These are phyloP conservation scores for Morelia viridis DNA, from an alignment of 2,797 vertebrate genomes.

Conservation along the genomic window DNA sequence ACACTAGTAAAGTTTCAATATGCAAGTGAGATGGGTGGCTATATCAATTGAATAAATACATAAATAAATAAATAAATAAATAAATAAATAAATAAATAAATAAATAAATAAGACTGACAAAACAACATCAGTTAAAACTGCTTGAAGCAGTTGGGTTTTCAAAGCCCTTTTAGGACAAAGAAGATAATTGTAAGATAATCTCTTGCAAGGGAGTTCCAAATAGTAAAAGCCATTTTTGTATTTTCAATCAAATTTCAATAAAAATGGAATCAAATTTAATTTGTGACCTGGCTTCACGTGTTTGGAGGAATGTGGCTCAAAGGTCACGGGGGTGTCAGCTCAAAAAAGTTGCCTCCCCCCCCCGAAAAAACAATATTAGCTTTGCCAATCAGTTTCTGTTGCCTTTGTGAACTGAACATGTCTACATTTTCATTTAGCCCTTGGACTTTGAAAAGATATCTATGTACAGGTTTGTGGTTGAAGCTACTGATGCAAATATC, in stretches of 20 bases:
- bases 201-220: not conserved
- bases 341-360: not conserved
- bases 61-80: not conserved
- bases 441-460: conserved; percentile 83
- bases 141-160: not conserved
- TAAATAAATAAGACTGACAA: not conserved
- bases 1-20: not conserved
- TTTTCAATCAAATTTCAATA: not conserved
- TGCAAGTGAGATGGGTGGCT: not conserved
- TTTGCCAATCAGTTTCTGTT: not conserved
- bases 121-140: not conserved
- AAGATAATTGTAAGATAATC: not conserved
- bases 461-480: conserved; percentile 77
- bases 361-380: not conserved
- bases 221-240: not conserved
- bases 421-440: conserved; percentile 68
- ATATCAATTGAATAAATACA: not conserved
- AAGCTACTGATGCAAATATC: conserved; percentile 77
- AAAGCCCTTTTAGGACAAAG: not conserved
- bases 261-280: not conserved
- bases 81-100: not conserved
- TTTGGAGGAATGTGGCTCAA: not conserved
- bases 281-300: not conserved
- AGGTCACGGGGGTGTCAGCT: not conserved
- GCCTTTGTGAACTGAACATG: not conserved